Base-by-base conservation (phyloP, 2,113 vertebrate genomes). In the Eclectus roratus region DNA sequence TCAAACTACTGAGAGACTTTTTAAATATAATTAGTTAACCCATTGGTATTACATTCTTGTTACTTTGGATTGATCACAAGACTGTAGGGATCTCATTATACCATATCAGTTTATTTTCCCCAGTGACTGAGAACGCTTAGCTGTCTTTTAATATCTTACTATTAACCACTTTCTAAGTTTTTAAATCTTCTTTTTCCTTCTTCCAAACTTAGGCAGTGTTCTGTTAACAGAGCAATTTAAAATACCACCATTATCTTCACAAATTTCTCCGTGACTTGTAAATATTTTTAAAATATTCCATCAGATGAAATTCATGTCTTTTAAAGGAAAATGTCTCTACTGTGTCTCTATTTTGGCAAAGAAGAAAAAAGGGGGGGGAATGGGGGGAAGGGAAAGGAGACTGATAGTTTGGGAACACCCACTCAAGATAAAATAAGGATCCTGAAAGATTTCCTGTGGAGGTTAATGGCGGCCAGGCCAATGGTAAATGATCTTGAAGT, bases 351-450 rank as follows among this genome's bases (percentile, higher is more conserved):
- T 97, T 98, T 97, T 87, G 79, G 96, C 95, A 77, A 69, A 82
- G 91, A 94, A 82, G 88, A 91, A 65, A 76, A 66, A 52, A 95
- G 91, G 16, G 52, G 8, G 94, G 18, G 46, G 6, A 25, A 44
- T 19, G 18, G 2, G 20, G 13, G 8, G 33, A 10, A n/a, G 52
- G 19, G 15, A 2, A 64, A 87, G 96, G 97, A 89, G 78, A 89
- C 96, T 97, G 91, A 96, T 96, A 91, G 85, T 97, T 97, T 97
- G 95, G 97, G 97, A 97, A 97, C 96, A 97, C 97, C 96, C 91
- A 97, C 95, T 97, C 94, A 92, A 95, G 97, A 98, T 97, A 98
- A 97, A 98, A 98, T 96, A 98, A 97, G 96, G 96, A 97, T 97
- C 89, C 93, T 79, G 94, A 95, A 96, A 98, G 97, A 94, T 97